Conservation (phyloP, 2,888 invertebrate genomes). For the Carpatolechia fugitivella region DNA sequence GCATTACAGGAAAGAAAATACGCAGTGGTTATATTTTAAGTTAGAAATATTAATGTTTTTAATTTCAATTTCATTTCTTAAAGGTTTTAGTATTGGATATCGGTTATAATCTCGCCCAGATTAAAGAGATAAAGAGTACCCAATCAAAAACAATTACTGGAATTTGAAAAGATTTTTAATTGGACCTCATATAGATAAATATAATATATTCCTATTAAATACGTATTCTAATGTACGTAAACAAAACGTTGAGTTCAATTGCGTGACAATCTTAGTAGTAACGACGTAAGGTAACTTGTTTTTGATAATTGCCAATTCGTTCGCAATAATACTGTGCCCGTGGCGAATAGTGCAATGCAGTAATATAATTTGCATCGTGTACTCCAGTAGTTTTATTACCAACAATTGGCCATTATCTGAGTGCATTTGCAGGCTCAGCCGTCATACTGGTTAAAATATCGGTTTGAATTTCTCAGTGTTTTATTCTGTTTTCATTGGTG, state of each 20-base stretch:
- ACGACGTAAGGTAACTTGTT: conserved; percentile 37
- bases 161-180: no score
- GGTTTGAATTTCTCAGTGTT: conserved; percentile 22
- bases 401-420: conserved; percentile 58
- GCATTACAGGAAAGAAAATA: no score
- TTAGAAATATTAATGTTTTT: no score
- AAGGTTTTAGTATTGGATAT: no score
- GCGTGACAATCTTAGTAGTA: background rate
- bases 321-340: conserved; percentile 37
- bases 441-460: conserved; percentile 53
- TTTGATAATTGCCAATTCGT: conserved; percentile 49
- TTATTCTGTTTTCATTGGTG: conserved; percentile 21
- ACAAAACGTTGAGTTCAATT: background rate
- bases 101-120: no score
- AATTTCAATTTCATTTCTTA: no score
- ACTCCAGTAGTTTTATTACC: conserved; percentile 60
- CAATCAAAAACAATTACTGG: no score
- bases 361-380: conserved; percentile 63
- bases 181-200: no score
- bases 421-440: conserved; percentile 53
- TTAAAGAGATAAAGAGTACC: no score
- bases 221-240: no score
- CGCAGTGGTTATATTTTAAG: no score
- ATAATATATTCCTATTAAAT: no score
- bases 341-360: conserved; percentile 27